Conservation (phyloP, 2,797 vertebrate species). For the Serranus cabrilla region DNA sequence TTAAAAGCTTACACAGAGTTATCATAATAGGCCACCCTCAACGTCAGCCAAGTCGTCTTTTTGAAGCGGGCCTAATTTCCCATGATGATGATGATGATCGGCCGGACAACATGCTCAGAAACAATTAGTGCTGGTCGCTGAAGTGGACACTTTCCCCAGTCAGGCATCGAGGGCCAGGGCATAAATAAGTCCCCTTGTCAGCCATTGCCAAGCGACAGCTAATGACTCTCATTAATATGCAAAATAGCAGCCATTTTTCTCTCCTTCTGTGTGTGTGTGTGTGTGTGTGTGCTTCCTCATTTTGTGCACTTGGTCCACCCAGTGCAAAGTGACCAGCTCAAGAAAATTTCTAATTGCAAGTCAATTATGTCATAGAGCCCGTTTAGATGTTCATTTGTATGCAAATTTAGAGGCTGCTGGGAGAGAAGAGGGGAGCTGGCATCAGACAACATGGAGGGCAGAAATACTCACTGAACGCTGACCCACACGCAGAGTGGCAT, state of each 20-base stretch:
- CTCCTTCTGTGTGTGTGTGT: constrained; percentile 40
- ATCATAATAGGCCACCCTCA: constrained; percentile 82
- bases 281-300: constrained; percentile 67
- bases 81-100: constrained; percentile 85
- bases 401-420: constrained; percentile 83
- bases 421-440: constrained; percentile 68
- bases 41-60: constrained; percentile 77
- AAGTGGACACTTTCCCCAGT: constrained; percentile 83
- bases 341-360: constrained; percentile 91
- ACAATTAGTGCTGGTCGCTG: constrained; percentile 87
- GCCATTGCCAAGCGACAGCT: constrained; percentile 86
- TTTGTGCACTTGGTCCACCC: constrained; percentile 80
- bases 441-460: constrained; percentile 82
- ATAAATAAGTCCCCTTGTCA: constrained; percentile 90
- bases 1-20: constrained; percentile 82
- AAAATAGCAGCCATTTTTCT: constrained; percentile 87
- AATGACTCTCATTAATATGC: constrained; percentile 93
- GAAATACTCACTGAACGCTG: constrained; percentile 66
- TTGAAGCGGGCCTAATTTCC: constrained; percentile 80
- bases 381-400: constrained; percentile 92
- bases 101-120: constrained; percentile 88
- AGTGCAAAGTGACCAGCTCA: constrained; percentile 88
- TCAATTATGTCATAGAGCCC: constrained; percentile 92
- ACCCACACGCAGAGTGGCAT: constrained; percentile 34
- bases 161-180: constrained; percentile 83